Evolutionary conservation across 1,140 invertebrate genomes (phyloP).

Genomic region (Drosophila willistoni): DNA sequence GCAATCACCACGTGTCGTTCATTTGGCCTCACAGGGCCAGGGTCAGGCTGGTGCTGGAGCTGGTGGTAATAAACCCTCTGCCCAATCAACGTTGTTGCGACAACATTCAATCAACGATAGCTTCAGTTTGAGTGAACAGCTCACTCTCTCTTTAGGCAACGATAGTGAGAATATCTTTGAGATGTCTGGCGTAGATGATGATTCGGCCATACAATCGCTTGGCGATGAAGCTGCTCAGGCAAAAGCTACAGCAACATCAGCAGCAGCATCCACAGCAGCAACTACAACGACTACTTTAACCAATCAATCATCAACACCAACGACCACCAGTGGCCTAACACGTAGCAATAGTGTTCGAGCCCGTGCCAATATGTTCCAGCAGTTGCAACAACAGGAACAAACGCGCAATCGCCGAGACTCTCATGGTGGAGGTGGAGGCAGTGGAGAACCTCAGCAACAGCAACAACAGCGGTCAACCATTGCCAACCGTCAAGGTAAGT

Average conservation of each 20-base stretch:
- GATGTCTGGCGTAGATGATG: constrained; percentile 77
- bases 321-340: constrained; percentile 78
- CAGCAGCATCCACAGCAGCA: not conserved
- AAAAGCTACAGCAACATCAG: constrained; percentile 10
- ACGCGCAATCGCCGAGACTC: constrained; percentile 45
- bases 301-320: constrained; percentile 33
- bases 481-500: constrained; percentile 59
- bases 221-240: constrained; percentile 39
- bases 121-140: constrained; percentile 62
- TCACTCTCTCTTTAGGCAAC: constrained; percentile 61
- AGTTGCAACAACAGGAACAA: constrained; percentile 85
- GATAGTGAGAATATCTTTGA: constrained; percentile 77
- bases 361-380: constrained; percentile 86
- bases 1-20: constrained; percentile 64
- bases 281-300: constrained; percentile 14
- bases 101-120: constrained; percentile 64
- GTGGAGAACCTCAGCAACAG: constrained; percentile 29
- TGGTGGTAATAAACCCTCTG: constrained; percentile 12
- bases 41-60: not conserved
- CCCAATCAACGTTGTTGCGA: constrained; percentile 30
- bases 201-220: constrained; percentile 62
- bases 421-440: constrained; percentile 29
- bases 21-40: constrained; percentile 43
- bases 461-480: constrained; percentile 30
- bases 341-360: constrained; percentile 86